These are phyloP conservation scores for Sinonovacula constricta DNA, from an alignment of 1,140 invertebrate species.

Conservation along the genomic window DNA sequence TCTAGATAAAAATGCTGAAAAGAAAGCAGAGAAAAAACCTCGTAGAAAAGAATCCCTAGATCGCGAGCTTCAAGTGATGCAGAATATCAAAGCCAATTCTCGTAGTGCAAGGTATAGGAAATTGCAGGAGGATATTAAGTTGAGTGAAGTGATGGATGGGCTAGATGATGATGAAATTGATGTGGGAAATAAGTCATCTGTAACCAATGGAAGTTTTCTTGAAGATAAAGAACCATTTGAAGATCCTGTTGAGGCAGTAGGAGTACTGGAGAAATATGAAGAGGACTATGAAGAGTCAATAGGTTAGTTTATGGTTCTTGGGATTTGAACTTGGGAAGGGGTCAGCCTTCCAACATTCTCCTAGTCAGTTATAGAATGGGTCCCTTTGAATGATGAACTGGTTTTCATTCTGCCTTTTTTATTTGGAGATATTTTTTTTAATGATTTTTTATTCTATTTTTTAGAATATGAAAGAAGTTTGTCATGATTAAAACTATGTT, in stretches of 20 bases:
- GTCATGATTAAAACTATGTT: too few relatives aligned
- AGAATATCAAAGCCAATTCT: slow-evolving; percentile 31
- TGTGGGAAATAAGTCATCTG: background rate
- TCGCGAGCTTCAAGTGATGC: slow-evolving; percentile 32
- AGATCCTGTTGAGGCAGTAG: slow-evolving; percentile 7
- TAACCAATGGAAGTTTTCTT: too few relatives aligned
- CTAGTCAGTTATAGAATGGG: too few relatives aligned
- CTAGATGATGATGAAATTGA: slow-evolving; percentile 4
- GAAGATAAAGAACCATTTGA: slow-evolving; percentile 33
- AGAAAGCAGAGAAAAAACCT: slow-evolving; percentile 2
- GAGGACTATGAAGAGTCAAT: background rate
- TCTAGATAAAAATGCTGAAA: slow-evolving; percentile 14
- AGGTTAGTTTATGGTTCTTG: too few relatives aligned
- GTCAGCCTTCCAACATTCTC: too few relatives aligned
- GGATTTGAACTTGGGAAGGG: too few relatives aligned
- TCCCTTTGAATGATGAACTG: too few relatives aligned
- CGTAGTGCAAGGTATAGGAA: slow-evolving; percentile 28
- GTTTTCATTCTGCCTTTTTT: too few relatives aligned
- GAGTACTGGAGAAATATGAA: slow-evolving; percentile 15
- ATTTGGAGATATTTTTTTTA: too few relatives aligned
- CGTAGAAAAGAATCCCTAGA: slow-evolving; percentile 17
- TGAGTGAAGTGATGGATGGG: slow-evolving; percentile 16
- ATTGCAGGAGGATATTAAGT: slow-evolving; percentile 33
- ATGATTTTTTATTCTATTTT: too few relatives aligned
- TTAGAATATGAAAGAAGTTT: too few relatives aligned